Base-by-base conservation (phyloP, 2,797 vertebrate genomes). In the Scarus forsteni region DNA sequence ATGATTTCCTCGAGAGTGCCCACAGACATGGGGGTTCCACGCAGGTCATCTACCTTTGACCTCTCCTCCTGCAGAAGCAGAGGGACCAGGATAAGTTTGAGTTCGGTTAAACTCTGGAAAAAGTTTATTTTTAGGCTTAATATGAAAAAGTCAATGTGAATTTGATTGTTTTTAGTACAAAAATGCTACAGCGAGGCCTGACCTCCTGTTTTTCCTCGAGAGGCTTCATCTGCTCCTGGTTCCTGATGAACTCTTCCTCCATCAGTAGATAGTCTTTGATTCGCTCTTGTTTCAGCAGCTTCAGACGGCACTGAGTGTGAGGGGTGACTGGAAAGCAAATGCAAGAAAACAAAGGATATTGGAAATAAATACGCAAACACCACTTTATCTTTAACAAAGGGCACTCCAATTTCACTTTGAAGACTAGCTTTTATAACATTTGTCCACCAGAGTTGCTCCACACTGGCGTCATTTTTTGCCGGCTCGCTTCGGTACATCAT, bases 141-240 rank as follows among this genome's bases (percentile, higher is more conserved):
- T 8, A 14, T 13, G 54, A 14, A 35, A 36, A 42, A 8, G 34
- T 60, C 0, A 19, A 54, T 16, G n/a, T 3, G 43, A 39, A 40
- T 48, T 3, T 8, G 7, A 15, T 12, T 5, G 6, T 16, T 16
- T 16, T 48, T 39, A 44, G 1, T 34, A 35, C 7, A 12, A 14
- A 9, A 43, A 34, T 15, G 12, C 8, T 13, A 2, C 0, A 14
- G 38, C 1, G 5, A 45, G 0, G 3, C 0, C 85, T 60, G 10
- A 98, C 98, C 96, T 99, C 98, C 83, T 99, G 98, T 75, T 99
- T 99, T 90, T 99, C 98, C 89, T 99, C 98, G 77, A 99, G 91
- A 12, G 98, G 98, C 83, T 99, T 99, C 97, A 99, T 99, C 79
- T 99, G 98, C 84, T 99, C 98, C 91, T 99, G 98, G 85, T 99